These are phyloP conservation scores for Cephalopachus bancanus DNA, from an alignment of 2,797 vertebrate species.

Conservation along the genomic window DNA sequence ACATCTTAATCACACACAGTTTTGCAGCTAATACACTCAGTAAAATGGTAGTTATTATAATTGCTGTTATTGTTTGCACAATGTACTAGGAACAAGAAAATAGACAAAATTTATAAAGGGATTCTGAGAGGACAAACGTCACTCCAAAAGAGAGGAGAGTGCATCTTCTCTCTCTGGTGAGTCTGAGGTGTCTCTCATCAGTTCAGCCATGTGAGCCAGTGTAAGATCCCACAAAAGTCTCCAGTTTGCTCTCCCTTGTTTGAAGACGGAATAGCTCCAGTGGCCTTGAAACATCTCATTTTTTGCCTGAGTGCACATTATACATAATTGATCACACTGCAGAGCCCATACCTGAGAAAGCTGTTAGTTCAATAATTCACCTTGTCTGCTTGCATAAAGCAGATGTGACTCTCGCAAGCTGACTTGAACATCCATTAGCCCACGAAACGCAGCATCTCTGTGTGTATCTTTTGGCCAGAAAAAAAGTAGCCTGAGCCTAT, in stretches of 20 bases:
- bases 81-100: neutral
- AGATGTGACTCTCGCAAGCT: neutral
- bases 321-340: neutral
- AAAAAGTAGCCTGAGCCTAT: neutral
- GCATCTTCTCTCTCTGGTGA: neutral
- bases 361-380: constrained; percentile 59
- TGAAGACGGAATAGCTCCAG: neutral
- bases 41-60: neutral
- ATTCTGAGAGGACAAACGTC: neutral
- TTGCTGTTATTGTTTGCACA: neutral
- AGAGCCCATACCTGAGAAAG: constrained; percentile 11
- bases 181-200: neutral
- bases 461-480: neutral
- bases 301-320: constrained; percentile 48
- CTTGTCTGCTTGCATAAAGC: constrained; percentile 8
- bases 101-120: neutral
- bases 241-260: fast-evolving
- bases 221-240: neutral
- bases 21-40: neutral
- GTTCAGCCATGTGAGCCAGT: neutral
- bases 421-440: neutral
- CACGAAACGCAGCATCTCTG: neutral
- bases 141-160: neutral
- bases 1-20: neutral
- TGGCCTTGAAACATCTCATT: neutral